Conservation (phyloP, 1,140 invertebrate species). For the Pseudoatta argentina region DNA sequence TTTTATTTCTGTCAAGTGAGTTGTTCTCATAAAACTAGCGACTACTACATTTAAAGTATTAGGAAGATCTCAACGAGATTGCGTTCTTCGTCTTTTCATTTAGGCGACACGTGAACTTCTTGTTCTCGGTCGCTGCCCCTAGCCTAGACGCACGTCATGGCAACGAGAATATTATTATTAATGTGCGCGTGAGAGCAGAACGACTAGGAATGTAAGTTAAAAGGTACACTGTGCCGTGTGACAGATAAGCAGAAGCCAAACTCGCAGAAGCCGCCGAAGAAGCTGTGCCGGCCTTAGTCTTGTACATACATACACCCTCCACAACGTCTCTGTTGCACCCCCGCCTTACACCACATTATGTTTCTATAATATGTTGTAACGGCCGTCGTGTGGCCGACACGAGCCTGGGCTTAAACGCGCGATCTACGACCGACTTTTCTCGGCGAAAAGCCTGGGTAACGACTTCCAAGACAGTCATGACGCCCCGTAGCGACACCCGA, state of each 20-base stretch:
- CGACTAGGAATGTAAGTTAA: conserved; percentile 65
- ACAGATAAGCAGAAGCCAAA: conserved; percentile 74
- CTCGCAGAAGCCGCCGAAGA: conserved; percentile 68
- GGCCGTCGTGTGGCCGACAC: conserved; percentile 24
- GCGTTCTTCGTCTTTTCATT: conserved; percentile 24
- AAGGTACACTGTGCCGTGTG: conserved; percentile 68
- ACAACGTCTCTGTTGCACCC: background rate
- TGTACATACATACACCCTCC: background rate
- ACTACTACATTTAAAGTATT: conserved; percentile 15
- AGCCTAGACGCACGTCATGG: conserved; percentile 50
- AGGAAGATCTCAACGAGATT: conserved; percentile 5
- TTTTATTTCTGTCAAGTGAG: background rate
- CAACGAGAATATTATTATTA: conserved; percentile 71
- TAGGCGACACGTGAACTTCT: conserved; percentile 31
- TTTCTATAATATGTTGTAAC: conserved; percentile 69
- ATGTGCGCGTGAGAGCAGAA: conserved; percentile 63
- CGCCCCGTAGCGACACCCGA: conserved; percentile 55
- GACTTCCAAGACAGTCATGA: conserved; percentile 63
- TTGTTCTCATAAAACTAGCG: background rate
- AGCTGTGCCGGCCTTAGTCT: background rate
- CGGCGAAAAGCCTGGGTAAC: conserved; percentile 59
- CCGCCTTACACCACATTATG: conserved; percentile 44
- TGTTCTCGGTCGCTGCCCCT: conserved; percentile 48
- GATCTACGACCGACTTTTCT: conserved; percentile 63
- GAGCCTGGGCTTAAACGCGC: conserved; percentile 32